Evolutionary conservation across 2,113 vertebrate genomes (phyloP).

Genomic region (Malurus cyaneus): DNA sequence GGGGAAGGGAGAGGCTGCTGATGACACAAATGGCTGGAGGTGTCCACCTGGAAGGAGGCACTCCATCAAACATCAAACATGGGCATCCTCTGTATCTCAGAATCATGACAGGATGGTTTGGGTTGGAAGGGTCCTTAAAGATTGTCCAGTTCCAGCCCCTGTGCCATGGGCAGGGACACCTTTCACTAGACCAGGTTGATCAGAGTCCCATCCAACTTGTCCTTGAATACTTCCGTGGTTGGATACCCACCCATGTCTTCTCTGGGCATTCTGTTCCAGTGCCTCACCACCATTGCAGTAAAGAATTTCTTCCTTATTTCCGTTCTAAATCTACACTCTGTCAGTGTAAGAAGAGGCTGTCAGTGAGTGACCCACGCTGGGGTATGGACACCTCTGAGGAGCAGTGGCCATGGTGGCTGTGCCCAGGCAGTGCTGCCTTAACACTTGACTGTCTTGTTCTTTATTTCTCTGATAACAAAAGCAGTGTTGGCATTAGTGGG

Average conservation of each 20-base stretch:
- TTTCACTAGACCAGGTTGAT: too few species aligned
- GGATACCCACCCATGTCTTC: too few species aligned
- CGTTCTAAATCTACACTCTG: fast-evolving
- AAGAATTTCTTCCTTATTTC: too few species aligned
- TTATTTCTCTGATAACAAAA: neutral
- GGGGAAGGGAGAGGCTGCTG: fast-evolving
- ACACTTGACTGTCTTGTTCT: neutral
- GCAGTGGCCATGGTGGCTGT: neutral
- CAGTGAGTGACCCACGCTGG: fast-evolving
- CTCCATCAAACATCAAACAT: neutral
- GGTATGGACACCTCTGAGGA: fast-evolving
- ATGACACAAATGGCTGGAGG: fast-evolving
- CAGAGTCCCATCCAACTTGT: too few species aligned
- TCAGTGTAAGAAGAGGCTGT: neutral
- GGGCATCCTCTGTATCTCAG: neutral
- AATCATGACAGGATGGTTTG: neutral
- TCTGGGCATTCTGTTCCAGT: too few species aligned
- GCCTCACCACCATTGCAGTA: too few species aligned
- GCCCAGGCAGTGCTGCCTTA: neutral
- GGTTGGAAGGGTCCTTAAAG: too few species aligned
- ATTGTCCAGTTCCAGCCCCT: too few species aligned
- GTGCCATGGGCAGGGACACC: too few species aligned
- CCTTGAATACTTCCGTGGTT: too few species aligned
- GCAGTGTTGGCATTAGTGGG: neutral
- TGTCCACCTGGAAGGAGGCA: neutral